Conservation (phyloP, 2,113 vertebrate species). For the Sphaerodactylus townsendi region DNA sequence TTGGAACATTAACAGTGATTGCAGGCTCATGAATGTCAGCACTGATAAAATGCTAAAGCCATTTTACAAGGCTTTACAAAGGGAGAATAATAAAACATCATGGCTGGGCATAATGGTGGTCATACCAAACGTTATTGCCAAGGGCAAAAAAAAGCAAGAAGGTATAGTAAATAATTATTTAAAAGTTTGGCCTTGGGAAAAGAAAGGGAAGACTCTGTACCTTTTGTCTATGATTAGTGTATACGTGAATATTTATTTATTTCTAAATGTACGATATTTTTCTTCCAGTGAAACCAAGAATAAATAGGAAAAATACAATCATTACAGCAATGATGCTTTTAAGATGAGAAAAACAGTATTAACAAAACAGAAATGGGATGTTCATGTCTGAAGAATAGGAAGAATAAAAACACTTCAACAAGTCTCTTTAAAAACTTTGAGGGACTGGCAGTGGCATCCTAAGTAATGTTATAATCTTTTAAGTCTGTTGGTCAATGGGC, state of each 20-base stretch:
- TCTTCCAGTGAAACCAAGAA: background rate
- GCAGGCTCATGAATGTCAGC: conserved; percentile 14
- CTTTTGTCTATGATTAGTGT: background rate
- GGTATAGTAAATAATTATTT: background rate
- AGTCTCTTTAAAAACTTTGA: no score
- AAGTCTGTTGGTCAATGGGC: no score
- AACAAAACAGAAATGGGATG: no score
- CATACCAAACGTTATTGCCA: background rate
- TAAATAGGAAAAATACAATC: no score
- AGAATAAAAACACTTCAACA: no score
- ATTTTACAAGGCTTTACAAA: conserved; percentile 8
- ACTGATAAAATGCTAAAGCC: background rate
- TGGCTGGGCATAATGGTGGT: background rate
- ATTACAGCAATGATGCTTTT: background rate
- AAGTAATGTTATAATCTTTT: no score
- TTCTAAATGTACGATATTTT: background rate
- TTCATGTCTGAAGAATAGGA: no score
- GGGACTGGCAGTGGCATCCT: no score
- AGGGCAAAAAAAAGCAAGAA: background rate
- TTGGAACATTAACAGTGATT: conserved; percentile 15
- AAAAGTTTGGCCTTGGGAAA: background rate
- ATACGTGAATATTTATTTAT: background rate
- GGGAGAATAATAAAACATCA: background rate
- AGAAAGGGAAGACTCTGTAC: background rate
- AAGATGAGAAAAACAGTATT: no score